A percentile compares a stretch with the other conserved stretches of the same genome.
These are phyloP conservation scores for Buteo buteo DNA, from an alignment of 2,113 vertebrate genomes.

Conservation along the genomic window DNA sequence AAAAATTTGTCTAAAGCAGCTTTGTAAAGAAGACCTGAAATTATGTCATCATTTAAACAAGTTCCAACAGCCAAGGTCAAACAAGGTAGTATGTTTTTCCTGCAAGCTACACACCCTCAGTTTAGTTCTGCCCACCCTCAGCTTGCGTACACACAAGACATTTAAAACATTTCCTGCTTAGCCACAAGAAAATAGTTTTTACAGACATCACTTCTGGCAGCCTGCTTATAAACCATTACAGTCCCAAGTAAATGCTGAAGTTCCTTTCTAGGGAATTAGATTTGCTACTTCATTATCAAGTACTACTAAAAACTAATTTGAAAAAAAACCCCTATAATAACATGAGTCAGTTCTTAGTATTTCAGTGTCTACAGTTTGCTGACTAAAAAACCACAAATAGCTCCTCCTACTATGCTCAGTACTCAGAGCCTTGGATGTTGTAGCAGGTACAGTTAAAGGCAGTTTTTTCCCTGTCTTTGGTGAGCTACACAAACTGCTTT, in stretches of 20 bases:
- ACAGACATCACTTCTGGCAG: not conserved
- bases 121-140: not conserved
- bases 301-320: not conserved
- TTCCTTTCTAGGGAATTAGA: slow-evolving; percentile 17
- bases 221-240: not conserved
- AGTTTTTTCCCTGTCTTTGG: not conserved
- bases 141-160: not conserved
- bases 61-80: slow-evolving; percentile 6
- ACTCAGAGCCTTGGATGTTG: not conserved
- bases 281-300: not conserved
- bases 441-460: not conserved
- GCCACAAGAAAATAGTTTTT: not conserved
- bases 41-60: slow-evolving; percentile 14
- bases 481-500: not conserved
- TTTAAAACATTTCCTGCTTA: not conserved
- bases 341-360: not conserved
- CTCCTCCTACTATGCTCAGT: not conserved
- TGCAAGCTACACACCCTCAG: not conserved
- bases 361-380: not conserved
- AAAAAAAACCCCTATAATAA: not conserved
- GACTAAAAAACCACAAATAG: not conserved
- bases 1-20: slow-evolving; percentile 42
- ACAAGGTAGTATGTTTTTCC: not conserved
- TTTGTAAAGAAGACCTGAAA: slow-evolving; percentile 47
- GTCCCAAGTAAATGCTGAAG: not conserved